Evolutionary conservation across 2,113 vertebrate genomes (phyloP).

Genomic region (Eleginops maclovinus): DNA sequence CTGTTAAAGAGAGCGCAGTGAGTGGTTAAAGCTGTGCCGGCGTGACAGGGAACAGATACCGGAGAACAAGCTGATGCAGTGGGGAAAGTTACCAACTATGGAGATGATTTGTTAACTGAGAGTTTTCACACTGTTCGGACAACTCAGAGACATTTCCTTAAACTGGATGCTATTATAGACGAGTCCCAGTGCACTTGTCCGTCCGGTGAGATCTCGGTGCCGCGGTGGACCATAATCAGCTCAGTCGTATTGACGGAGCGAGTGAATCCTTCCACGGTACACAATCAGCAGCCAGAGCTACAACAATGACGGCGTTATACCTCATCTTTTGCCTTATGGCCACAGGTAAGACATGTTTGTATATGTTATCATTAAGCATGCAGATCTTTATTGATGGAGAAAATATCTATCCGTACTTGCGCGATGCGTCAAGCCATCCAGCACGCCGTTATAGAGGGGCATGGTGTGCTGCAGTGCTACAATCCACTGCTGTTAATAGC

Average conservation of each 20-base stretch:
- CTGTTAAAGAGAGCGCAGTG: conserved; percentile 40
- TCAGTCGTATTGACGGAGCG: conserved; percentile 59
- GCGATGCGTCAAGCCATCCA: conserved; percentile 78
- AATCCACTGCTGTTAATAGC: conserved; percentile 49
- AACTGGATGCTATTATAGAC: conserved; percentile 64
- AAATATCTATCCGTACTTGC: conserved; percentile 48
- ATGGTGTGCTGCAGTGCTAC: conserved; percentile 73
- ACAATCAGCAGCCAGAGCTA: conserved; percentile 35
- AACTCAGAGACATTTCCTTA: conserved; percentile 21
- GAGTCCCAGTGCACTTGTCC: conserved; percentile 33
- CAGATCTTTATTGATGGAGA: conserved; percentile 22
- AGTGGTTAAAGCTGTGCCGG: conserved; percentile 28
- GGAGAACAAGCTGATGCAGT: conserved; percentile 48
- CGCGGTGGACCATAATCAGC: conserved; percentile 66
- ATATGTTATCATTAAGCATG: not conserved
- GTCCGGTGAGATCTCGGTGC: conserved; percentile 54
- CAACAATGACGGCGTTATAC: conserved; percentile 76
- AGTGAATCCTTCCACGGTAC: conserved; percentile 51
- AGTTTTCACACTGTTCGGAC: conserved; percentile 57
- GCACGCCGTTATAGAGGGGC: conserved; percentile 47
- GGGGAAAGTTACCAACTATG: conserved; percentile 78
- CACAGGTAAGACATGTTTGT: conserved; percentile 79
- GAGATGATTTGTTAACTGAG: conserved; percentile 56
- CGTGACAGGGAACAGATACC: conserved; percentile 26
- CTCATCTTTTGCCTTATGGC: conserved; percentile 81